Conservation (phyloP, 2,888 invertebrate genomes). For the Ornithoptera alexandrae region DNA sequence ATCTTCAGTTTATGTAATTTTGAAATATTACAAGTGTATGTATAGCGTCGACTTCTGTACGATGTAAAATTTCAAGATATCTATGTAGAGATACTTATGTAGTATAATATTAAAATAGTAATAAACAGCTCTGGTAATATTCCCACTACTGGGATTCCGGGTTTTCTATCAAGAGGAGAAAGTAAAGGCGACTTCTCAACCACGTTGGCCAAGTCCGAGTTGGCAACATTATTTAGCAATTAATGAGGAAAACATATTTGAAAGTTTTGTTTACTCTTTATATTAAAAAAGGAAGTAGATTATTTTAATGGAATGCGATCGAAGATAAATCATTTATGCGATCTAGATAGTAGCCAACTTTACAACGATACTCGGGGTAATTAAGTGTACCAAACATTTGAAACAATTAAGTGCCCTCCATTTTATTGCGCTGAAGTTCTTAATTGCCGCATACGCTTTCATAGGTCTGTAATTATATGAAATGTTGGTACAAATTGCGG, state of each 20-base stretch:
- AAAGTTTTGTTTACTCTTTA: background rate
- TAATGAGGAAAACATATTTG: background rate
- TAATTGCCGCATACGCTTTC: slow-evolving; percentile 21
- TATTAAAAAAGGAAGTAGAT: background rate
- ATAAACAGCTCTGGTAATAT: too few relatives aligned
- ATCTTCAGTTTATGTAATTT: too few relatives aligned
- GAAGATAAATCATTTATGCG: background rate
- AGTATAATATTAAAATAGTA: background rate
- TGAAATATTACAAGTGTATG: too few relatives aligned
- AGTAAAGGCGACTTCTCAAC: too few relatives aligned
- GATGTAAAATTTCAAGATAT: too few relatives aligned
- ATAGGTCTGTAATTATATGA: slow-evolving; percentile 21
- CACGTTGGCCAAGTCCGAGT: background rate
- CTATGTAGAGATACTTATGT: background rate
- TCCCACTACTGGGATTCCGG: too few relatives aligned
- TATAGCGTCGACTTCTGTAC: too few relatives aligned
- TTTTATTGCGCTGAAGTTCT: slow-evolving; percentile 22
- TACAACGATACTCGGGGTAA: slow-evolving; percentile 12
- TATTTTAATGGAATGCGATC: background rate
- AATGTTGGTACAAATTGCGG: slow-evolving; percentile 25
- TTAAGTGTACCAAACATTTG: slow-evolving; percentile 24
- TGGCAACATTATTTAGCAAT: background rate
- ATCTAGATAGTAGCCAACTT: slow-evolving; percentile 10
- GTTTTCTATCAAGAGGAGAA: too few relatives aligned
- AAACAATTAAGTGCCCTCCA: slow-evolving; percentile 25